These are phyloP conservation scores for Drosophila acutilabella DNA, from an alignment of 2,888 invertebrate genomes.

Conservation along the genomic window DNA sequence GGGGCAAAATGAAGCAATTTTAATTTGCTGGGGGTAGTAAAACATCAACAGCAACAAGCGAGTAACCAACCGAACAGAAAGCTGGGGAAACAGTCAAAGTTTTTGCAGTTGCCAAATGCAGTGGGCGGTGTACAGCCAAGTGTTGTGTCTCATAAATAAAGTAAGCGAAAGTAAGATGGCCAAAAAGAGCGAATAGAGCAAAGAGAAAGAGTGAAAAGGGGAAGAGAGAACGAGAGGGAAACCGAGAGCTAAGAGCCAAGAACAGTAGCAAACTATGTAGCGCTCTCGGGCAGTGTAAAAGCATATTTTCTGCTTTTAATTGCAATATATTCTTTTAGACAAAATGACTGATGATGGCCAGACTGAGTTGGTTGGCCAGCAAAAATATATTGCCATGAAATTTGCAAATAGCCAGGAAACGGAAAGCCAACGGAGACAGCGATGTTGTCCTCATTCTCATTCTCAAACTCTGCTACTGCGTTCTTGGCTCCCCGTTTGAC, in stretches of 20 bases:
- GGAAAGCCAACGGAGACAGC: conserved; percentile 76
- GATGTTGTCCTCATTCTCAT: conserved; percentile 33
- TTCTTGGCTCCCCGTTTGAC: conserved; percentile 68
- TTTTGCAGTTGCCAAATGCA: conserved; percentile 65
- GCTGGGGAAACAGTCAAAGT: conserved; percentile 48
- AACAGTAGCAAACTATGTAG: conserved; percentile 40
- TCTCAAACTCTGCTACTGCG: conserved; percentile 3
- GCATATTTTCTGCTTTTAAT: conserved; percentile 80
- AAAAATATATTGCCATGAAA: conserved; percentile 78
- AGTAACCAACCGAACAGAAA: conserved; percentile 29
- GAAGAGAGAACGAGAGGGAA: neutral
- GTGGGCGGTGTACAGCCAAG: conserved; percentile 62
- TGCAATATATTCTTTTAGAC: conserved; percentile 81
- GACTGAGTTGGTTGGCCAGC: conserved; percentile 54
- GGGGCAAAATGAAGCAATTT: conserved; percentile 70
- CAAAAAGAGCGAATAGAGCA: neutral
- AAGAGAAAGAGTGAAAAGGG: neutral
- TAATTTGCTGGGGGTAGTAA: conserved; percentile 75
- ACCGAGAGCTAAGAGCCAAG: conserved; percentile 14
- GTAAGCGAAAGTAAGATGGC: conserved; percentile 18
- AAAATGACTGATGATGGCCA: conserved; percentile 79
- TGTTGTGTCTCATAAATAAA: conserved; percentile 76
- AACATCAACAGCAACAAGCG: conserved; percentile 74
- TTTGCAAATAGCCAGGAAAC: conserved; percentile 72
- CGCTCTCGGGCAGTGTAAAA: conserved; percentile 65